Evolutionary conservation across 92 coral and sea anemone genomes (phyloP), one percentile per base, ranked within the genome.

Genomic region (Palythoa grandiflora): DNA sequence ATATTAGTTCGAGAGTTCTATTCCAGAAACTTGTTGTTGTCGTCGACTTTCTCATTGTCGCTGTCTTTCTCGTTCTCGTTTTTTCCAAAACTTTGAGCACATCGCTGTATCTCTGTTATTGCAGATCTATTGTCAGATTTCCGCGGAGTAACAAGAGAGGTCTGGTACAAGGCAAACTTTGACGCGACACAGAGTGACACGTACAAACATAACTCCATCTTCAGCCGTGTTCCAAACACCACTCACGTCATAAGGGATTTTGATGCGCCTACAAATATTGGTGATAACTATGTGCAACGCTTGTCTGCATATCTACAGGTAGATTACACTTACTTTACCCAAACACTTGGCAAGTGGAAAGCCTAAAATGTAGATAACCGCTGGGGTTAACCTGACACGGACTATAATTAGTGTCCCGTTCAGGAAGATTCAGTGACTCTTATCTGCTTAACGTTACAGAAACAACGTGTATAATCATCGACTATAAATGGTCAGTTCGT

Each of bases 281-380:
- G 81, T 6, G 92, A 89, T 12, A 36, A 75, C 13, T 89, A 84
- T 77, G 88, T 74, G 17, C 92, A 89, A 48, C 87, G 78, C 4
- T 70, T 89, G 1, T 57, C 88, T 44, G 73, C 88, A 38, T 75
- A 83, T 52, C 71, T 89, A 40, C 88, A 89, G 92, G 92, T 89
- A 76, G 16, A 4, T 3, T 11, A 3, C 2, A 2, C 15, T 66
- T 3, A 17, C 10, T 66, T 16, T 66, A 68, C 19, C 4, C 38
- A 68, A 44, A 44, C 5, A 5, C 50, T 44, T 2, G 6, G 50
- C 6, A 44, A 44, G 50, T 44, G 50, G 50, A 44, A 44, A 44
- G 50, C 50, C 7, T 4, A 44, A 44, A 44, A 8, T 44, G 4
- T 44, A 4, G 2, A 44, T 44, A 44, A 44, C 50, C 7, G 50